A percentile compares a stretch with the other conserved stretches of the same genome.
phyloP scores from a whole-genome alignment of 2,888 invertebrate genomes.

The Cerastis rubricosa region DNA sequence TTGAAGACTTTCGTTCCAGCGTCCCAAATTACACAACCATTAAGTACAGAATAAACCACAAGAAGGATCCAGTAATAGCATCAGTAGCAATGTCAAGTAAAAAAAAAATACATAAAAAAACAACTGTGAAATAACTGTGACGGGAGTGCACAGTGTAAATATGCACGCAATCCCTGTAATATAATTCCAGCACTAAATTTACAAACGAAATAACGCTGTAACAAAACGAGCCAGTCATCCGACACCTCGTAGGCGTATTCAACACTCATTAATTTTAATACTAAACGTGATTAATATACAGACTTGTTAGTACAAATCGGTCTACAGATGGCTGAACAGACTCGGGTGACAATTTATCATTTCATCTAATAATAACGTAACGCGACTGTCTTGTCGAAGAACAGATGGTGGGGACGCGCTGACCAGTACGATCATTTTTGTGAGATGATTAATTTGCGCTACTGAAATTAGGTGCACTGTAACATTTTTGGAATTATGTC shows the following conservation, averaged over 20 bases:
- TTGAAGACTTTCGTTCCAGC: too few relatives aligned
- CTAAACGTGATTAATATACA: slow-evolving; percentile 61
- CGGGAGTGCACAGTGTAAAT: not conserved
- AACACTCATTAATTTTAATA: slow-evolving; percentile 57
- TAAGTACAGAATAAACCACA: too few relatives aligned
- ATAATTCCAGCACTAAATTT: not conserved
- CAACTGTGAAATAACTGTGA: too few relatives aligned
- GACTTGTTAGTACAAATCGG: slow-evolving; percentile 51
- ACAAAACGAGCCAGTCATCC: not conserved
- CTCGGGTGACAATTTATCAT: slow-evolving; percentile 76
- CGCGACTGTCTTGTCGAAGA: slow-evolving; percentile 73
- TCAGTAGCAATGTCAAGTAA: too few relatives aligned
- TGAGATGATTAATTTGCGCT: slow-evolving; percentile 52
- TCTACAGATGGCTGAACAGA: slow-evolving; percentile 53
- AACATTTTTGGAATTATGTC: slow-evolving; percentile 15
- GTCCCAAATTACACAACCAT: too few relatives aligned
- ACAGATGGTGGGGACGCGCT: slow-evolving; percentile 74
- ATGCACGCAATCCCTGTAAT: not conserved
- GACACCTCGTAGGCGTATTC: slow-evolving; percentile 37
- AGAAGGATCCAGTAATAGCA: too few relatives aligned
- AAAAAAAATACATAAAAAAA: too few relatives aligned
- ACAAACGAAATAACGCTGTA: not conserved
- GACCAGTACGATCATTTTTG: slow-evolving; percentile 64
- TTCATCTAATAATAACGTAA: slow-evolving; percentile 76
- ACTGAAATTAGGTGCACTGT: slow-evolving; percentile 23